These are phyloP conservation scores for Cebidichthys violaceus DNA, from an alignment of 2,113 vertebrate genomes.

Conservation along the genomic window DNA sequence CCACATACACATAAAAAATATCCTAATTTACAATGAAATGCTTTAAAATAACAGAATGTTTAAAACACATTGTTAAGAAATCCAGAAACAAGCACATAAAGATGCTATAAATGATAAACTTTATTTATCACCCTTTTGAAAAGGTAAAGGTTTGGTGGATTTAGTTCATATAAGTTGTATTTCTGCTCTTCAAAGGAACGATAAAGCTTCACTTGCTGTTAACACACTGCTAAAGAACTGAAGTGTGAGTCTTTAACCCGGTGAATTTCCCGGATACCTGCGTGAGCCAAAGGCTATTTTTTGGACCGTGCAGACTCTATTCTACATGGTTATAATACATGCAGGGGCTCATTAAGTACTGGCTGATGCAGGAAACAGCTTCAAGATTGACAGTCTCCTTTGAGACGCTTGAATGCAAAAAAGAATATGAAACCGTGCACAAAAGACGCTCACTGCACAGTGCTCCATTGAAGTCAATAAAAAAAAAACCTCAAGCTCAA, in stretches of 20 bases:
- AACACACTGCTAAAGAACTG: neutral
- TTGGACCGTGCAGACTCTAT: slow-evolving; percentile 4
- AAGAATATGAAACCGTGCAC: slow-evolving; percentile 28
- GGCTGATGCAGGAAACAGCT: slow-evolving; percentile 27
- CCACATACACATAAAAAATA: neutral
- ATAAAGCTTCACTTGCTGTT: neutral
- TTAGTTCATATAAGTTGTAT: neutral
- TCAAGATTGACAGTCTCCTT: slow-evolving; percentile 43
- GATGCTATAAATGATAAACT: neutral
- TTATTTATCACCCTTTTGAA: neutral
- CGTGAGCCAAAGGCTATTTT: slow-evolving; percentile 14
- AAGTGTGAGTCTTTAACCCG: neutral
- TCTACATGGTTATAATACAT: slow-evolving; percentile 10
- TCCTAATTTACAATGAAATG: neutral
- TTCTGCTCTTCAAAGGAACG: neutral
- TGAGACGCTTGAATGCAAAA: slow-evolving; percentile 45
- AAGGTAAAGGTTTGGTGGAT: neutral
- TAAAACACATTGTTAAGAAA: neutral
- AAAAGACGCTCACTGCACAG: slow-evolving; percentile 32
- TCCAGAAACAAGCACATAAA: neutral
- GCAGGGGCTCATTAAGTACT: slow-evolving; percentile 10
- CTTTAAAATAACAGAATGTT: neutral
- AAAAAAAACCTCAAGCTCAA: slow-evolving; percentile 29
- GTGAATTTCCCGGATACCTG: slow-evolving; percentile 17
- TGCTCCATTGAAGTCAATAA: slow-evolving; percentile 24